Evolutionary conservation across 2,113 vertebrate genomes (phyloP).

Genomic region (Eulemur rufifrons): DNA sequence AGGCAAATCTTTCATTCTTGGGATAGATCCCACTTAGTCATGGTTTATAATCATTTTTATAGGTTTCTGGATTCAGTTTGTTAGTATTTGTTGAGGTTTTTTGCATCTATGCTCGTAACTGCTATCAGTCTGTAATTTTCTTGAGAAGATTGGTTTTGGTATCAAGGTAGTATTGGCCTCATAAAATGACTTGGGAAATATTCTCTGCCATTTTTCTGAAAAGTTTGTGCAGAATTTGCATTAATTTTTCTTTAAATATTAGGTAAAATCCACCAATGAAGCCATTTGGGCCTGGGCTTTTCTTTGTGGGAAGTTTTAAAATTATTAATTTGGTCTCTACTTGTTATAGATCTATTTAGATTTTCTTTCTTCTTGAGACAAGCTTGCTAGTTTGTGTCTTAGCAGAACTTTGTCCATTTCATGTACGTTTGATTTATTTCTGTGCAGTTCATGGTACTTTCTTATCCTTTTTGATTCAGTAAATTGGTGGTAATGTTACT

Average conservation of each 20-base stretch:
- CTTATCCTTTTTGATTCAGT: neutral
- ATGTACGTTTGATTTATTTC: rapidly evolving
- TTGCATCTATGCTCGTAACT: no score
- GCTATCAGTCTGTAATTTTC: neutral
- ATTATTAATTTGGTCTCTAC: neutral
- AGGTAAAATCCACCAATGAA: neutral
- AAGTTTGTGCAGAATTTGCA: neutral
- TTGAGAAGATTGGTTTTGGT: neutral
- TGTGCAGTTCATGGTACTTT: rapidly evolving
- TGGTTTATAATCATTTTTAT: neutral
- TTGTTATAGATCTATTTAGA: neutral
- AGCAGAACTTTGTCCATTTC: neutral
- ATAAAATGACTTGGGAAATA: neutral
- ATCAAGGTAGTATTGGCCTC: neutral
- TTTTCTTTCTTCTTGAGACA: neutral
- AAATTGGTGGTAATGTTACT: neutral
- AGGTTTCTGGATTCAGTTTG: no score
- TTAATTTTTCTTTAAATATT: neutral
- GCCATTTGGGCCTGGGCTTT: neutral
- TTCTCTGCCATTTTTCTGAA: neutral
- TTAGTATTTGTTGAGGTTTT: neutral
- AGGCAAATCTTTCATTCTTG: neutral
- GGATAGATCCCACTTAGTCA: neutral
- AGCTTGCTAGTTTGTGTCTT: neutral
- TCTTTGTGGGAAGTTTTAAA: neutral